Evolutionary conservation across 2,888 invertebrate genomes (phyloP).

Genomic region (Macrosiphum euphorbiae): DNA sequence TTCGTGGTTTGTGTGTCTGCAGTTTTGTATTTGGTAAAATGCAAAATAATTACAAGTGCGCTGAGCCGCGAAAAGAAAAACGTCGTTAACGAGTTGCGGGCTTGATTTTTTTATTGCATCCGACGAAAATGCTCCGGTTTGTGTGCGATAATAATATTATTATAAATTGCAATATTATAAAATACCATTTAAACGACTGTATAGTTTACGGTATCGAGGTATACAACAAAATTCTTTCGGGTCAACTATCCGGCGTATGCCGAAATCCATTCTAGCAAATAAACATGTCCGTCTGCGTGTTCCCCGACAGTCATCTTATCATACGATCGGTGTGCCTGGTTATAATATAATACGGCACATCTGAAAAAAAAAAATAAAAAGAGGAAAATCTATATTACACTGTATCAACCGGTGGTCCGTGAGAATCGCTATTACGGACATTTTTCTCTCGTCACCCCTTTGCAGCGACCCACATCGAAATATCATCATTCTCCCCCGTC

Average conservation of each 20-base stretch:
- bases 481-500: neutral
- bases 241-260: neutral
- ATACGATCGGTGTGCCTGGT: neutral
- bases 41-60: neutral
- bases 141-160: neutral
- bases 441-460: neutral
- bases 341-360: neutral
- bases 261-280: neutral
- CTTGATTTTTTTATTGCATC: neutral
- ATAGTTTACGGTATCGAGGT: neutral
- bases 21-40: neutral
- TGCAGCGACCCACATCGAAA: neutral
- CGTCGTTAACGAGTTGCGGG: neutral
- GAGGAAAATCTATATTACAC: neutral
- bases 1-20: neutral
- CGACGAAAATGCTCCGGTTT: neutral
- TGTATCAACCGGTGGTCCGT: constrained; percentile 39
- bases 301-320: neutral
- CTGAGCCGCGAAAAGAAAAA: neutral
- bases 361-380: neutral
- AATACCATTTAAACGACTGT: neutral
- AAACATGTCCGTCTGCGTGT: neutral
- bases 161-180: neutral
- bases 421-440: neutral
- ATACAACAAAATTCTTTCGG: neutral